Base-by-base conservation (phyloP, 2,797 vertebrate genomes). In the Cyprinodon diabolis region DNA sequence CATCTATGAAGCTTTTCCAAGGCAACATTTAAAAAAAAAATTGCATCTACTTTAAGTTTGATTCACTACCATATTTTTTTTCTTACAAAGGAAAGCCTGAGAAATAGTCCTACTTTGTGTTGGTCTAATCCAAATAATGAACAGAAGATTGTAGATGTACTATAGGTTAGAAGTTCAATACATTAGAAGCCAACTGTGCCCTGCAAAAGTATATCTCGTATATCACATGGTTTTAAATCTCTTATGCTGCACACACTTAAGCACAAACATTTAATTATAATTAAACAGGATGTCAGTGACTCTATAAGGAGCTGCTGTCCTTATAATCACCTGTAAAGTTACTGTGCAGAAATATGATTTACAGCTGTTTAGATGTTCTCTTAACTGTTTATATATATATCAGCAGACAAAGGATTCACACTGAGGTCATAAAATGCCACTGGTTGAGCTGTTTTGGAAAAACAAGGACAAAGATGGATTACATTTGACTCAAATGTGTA, bases 251-350 rank as follows among this genome's bases (percentile, higher is more conserved):
- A 47, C 40, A 65, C 43, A 14, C n/a, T 45, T 45, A 9, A 58
- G 23, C 45, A 35, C 23, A 40, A 54, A 40, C 48, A 47, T 10
- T 65, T 48, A 79, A 66, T 75, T 74, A 54, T 71, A 48, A 72
- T 57, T 74, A 30, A 35, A 55, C 13, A n/a, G 74, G 67, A 56
- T 66, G 66, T 77, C 68, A 78, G 7, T 13, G 47, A 67, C 71
- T 79, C 43, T 71, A 30, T 73, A n/a, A 77, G 62, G 69, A 62
- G 9, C 7, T 8, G 1, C 10, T 77, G 63, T 78, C 79, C 47
- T 84, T 77, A 75, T 73, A 84, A 45, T 77, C 49, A 67, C 57
- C 30, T 8, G n/a, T 30, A 58, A 52, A 48, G 55, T 70, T 55
- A 54, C 66, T 51, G 17, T 21, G 2, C 17, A 47, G 72, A 68